Base-by-base conservation (phyloP, 2,113 vertebrate species). In the Eclectus roratus region DNA sequence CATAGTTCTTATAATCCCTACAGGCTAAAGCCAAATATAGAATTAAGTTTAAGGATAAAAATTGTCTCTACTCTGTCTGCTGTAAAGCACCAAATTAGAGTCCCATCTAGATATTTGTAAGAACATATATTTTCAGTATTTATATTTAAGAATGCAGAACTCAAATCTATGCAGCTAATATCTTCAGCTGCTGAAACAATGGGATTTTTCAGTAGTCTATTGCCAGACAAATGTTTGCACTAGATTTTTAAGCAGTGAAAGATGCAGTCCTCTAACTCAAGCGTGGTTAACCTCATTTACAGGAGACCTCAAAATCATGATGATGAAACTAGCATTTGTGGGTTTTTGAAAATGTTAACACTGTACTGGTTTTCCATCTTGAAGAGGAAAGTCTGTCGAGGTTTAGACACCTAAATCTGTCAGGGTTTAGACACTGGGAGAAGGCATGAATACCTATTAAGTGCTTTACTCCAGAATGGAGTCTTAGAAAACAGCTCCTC, bases 11-110 rank as follows among this genome's bases (percentile, higher is more conserved):
- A 44, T n/a, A 91, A 53, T 91, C 83, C 60, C 60, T 83, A 20
- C 81, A 81, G 79, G 79, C 85, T 82, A 73, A 96, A 95, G 44
- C 87, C 92, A 95, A 96, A 93, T 80, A 91, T 2, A 91, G 68
- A 86, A 73, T 80, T 85, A 89, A 87, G 52, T 94, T 91, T 86
- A 74, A 88, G 84, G 46, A 50, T 83, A 52, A 65, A 92, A 89
- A 47, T 85, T 84, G 55, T 80, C 50, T 87, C 86, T 91, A 17
- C 33, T 68, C 7, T 82, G 37, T 81, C 49, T 89, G 18, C 52
- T 49, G 79, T 94, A 86, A 76, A 79, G 65, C 43, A 74, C 55
- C 11, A 71, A 72, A 35, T 87, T 82, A 39, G 37, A 81, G 85
- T 92, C 35, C 23, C 2, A 3, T 91, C n/a, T 85, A 80, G 31